Base-by-base conservation (phyloP, 2,888 invertebrate species). In the Agrochola circellaris region DNA sequence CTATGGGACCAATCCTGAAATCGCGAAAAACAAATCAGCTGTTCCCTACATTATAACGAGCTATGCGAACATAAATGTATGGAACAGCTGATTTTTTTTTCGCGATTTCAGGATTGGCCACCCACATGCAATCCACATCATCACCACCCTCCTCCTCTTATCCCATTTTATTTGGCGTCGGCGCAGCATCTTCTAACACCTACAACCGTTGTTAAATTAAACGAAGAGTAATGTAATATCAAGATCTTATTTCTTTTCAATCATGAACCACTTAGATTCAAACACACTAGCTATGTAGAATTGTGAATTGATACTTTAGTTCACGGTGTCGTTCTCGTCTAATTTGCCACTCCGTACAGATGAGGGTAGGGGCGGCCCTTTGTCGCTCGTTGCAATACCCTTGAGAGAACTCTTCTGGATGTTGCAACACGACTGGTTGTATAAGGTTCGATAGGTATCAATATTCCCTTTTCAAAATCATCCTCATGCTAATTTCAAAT, bases 341-440 rank as follows among this genome's bases (percentile, higher is more conserved):
- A 61, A 61, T 68, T 68, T 60, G n/a, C 68, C 61, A 61, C 61
- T 61, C n/a, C 17, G n/a, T 60, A 4, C 68, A 68, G 61, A 68
- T 68, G 61, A 61, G 38, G 62, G 38, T 38, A 26, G 38, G 20
- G 60, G 38, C 62, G 69, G 38, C 62, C 38, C 64, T 69, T 62
- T 26, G 38, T 62, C 64, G 26, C 61, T 62, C 38, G 69, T 62
- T 26, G 38, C 62, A 62, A 69, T n/a, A 38, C 69, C 69, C 62
- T 62, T 62, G 61, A 60, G 34, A 60, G n/a, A 60, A 68, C 67
- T 67, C 30, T 58, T 68, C 67, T 67, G 34, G 17, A 68, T 68
- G n/a, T 68, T 68, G 60, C n/a, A n/a, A 68, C 34, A 60, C 23
- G 30, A 58, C 30, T 51, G 30, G 15, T 17, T 56, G 5, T 67